Conservation (phyloP, 2,888 invertebrate species). For the Stenichneumon culpator region DNA sequence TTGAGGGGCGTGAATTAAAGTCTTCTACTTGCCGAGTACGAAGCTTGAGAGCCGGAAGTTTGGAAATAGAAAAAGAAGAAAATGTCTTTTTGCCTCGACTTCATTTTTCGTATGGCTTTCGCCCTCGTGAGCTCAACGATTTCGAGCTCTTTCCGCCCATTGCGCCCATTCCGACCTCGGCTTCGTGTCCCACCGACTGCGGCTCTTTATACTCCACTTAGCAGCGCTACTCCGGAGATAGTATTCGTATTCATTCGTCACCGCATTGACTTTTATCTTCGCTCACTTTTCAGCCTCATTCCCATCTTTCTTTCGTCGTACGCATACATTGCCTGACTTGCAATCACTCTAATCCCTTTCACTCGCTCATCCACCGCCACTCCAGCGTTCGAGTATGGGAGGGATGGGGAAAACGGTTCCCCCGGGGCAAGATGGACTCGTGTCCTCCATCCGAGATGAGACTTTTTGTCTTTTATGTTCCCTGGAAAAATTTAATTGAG, state of each 20-base stretch:
- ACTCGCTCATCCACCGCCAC: background rate
- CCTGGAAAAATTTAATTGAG: too few relatives aligned
- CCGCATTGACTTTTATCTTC: constrained; percentile 35
- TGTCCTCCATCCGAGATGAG: too few relatives aligned
- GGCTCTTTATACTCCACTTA: constrained; percentile 45
- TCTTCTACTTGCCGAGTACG: background rate
- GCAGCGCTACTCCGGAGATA: constrained; percentile 10
- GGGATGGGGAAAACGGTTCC: too few relatives aligned
- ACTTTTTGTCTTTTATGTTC: too few relatives aligned
- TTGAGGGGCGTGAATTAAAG: background rate
- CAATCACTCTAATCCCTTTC: constrained; percentile 33
- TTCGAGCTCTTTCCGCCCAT: constrained; percentile 19
- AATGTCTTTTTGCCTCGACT: background rate
- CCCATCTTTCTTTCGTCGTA: constrained; percentile 34
- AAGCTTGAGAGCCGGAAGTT: background rate
- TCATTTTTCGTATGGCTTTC: background rate
- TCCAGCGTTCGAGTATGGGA: too few relatives aligned
- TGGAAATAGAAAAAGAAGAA: background rate
- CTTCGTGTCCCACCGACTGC: background rate
- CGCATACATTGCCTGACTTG: constrained; percentile 34
- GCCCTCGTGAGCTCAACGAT: constrained; percentile 10
- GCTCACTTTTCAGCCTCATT: constrained; percentile 8
- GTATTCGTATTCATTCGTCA: constrained; percentile 38
- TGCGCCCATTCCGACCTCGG: constrained; percentile 7
- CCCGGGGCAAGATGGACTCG: too few relatives aligned